phyloP scores from a whole-genome alignment of 2,113 vertebrate genomes.

The Bufo gargarizans region DNA sequence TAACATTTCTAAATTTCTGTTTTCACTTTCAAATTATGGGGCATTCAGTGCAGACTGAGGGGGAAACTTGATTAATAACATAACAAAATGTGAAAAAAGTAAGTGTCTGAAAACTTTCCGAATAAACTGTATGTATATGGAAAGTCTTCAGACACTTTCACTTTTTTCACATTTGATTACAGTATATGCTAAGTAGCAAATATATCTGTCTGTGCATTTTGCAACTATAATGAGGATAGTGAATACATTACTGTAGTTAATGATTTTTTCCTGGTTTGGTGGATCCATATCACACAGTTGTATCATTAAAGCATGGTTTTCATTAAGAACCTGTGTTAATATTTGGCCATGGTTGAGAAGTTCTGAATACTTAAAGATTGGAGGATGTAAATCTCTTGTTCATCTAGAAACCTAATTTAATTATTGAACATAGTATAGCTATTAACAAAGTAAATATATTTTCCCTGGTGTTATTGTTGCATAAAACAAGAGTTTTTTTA shows the following conservation, averaged over 20 bases:
- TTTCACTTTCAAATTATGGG: no score
- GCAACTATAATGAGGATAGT: not conserved
- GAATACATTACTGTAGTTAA: not conserved
- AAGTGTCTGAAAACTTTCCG: no score
- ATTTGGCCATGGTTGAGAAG: constrained; percentile 2
- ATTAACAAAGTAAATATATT: constrained; percentile 17
- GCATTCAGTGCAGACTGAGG: no score
- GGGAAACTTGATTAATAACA: no score
- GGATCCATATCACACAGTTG: not conserved
- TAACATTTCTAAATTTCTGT: no score
- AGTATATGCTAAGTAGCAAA: not conserved
- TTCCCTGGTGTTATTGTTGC: not conserved
- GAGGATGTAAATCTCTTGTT: constrained; percentile 18
- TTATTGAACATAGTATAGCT: not conserved
- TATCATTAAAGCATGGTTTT: not conserved
- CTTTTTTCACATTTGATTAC: no score
- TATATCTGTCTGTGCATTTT: not conserved
- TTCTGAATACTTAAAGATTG: not conserved
- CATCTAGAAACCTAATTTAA: not conserved
- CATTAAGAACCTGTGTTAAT: not conserved
- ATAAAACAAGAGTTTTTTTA: constrained; percentile 11
- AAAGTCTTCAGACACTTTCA: no score
- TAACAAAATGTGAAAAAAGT: no score
- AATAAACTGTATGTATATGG: no score
- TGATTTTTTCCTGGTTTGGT: not conserved